Evolutionary conservation across 2,113 vertebrate species (phyloP).

Genomic region (Narcine bancroftii): DNA sequence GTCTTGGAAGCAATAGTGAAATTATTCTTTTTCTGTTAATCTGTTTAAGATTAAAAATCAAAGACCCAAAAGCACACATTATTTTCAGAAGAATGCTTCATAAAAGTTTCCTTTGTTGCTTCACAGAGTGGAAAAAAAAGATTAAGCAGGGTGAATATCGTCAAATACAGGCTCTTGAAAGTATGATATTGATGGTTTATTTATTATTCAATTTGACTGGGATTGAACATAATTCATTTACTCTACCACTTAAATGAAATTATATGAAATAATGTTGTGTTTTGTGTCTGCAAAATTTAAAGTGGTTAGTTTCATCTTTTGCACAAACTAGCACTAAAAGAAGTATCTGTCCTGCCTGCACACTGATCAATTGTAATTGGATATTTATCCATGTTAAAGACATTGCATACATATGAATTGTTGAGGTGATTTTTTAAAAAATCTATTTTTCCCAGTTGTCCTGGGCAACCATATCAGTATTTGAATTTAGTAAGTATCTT

Average conservation of each 20-base stretch:
- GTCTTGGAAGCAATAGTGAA: constrained; percentile 18
- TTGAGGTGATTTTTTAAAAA: neutral
- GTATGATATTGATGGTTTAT: neutral
- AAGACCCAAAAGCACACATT: constrained; percentile 28
- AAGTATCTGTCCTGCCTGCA: neutral
- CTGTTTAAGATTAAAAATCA: constrained; percentile 26
- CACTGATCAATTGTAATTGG: neutral
- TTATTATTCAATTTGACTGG: neutral
- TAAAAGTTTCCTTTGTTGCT: constrained; percentile 29
- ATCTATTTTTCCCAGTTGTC: neutral
- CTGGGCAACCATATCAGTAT: neutral
- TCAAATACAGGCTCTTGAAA: constrained; percentile 21
- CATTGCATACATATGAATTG: neutral
- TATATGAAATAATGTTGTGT: neutral
- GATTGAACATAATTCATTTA: constrained; percentile 8
- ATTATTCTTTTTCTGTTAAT: constrained; percentile 27
- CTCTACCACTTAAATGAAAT: constrained; percentile 4
- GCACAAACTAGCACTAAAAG: neutral
- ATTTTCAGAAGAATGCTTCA: neutral
- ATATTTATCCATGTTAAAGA: neutral
- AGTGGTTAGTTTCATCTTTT: constrained; percentile 8
- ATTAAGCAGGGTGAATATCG: constrained; percentile 19
- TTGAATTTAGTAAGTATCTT: neutral
- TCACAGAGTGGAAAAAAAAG: neutral
- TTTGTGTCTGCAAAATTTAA: neutral